Conservation (phyloP, 2,888 invertebrate genomes). For the Phragmatobia fuliginosa region DNA sequence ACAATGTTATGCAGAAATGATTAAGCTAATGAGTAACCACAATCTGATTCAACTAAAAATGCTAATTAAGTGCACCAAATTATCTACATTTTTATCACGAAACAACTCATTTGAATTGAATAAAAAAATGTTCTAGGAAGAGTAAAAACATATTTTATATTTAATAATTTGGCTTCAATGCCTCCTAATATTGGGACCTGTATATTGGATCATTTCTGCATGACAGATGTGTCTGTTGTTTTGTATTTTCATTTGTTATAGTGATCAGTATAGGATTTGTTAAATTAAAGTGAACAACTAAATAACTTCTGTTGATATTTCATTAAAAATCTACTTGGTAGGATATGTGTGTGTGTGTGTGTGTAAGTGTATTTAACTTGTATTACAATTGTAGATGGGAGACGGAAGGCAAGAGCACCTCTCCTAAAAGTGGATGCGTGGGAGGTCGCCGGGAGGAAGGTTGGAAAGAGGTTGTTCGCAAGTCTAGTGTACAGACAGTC, state of each 20-base stretch:
- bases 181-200: background rate
- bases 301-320: too few relatives aligned
- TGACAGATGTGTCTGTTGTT: background rate
- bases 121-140: background rate
- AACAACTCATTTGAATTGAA: background rate
- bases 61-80: background rate
- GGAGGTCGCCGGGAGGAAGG: slow-evolving; percentile 94
- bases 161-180: background rate
- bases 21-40: background rate
- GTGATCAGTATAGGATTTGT: background rate
- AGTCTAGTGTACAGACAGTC: slow-evolving; percentile 89
- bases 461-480: slow-evolving; percentile 98
- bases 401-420: slow-evolving; percentile 84
- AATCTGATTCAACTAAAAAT: background rate
- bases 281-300: too few relatives aligned
- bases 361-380: too few relatives aligned
- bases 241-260: background rate
- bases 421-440: slow-evolving; percentile 88
- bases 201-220: background rate
- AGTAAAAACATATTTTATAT: background rate
- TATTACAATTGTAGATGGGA: slow-evolving; percentile 71
- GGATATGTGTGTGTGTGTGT: background rate
- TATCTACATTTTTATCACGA: background rate
- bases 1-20: background rate
- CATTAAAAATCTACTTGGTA: too few relatives aligned